Evolutionary conservation across 2,888 invertebrate genomes (phyloP), one percentile per base, ranked within the genome.

Genomic region (Pharmacophagus antenor): DNA sequence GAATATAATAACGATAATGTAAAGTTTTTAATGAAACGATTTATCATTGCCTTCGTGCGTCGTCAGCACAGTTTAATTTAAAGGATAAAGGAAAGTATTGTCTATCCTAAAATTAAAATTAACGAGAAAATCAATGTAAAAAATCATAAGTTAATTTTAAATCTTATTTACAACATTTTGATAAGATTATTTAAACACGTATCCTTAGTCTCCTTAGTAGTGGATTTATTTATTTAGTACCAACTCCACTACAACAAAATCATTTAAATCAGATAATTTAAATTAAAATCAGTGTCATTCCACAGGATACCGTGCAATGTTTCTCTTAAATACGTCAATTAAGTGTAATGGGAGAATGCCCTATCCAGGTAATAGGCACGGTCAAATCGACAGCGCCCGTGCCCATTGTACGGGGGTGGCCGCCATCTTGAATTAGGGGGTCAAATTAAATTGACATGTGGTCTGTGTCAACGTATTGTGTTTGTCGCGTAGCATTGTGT

Each of bases 401-500:
- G 22, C 48, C 37, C 27, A 48, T 37, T 27, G 41, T 21, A 31
- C 76, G 79, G 78, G 85, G 85, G 84, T 74, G 72, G 73, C 80
- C 75, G 88, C 88, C 89, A 89, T 88, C 84, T 89, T 88, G 86
- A 66, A 82, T 84, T 72, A 78, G 79, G 79, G 87, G 86, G 84
- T 88, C 87, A 87, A 87, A 88, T 90, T 88, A 86, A 88, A 88
- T 88, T 88, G 88, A 86, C 86, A 84, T 86, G 86, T 83, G 88
- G 87, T 84, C 83, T 82, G 77, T 79, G 78, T 84, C 82, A 81
- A 82, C 85, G 83, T 82, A 87, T 87, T 84, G 87, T 87, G 70
- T 78, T 74, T 78, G 76, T 73, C 76, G 77, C 71, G 73, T 69
- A 74, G 78, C 80, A 85, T 88, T 88, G 85, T 85, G 83, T 84